Conservation (phyloP, 2,113 vertebrate genomes). For the Neotragus moschatus region DNA sequence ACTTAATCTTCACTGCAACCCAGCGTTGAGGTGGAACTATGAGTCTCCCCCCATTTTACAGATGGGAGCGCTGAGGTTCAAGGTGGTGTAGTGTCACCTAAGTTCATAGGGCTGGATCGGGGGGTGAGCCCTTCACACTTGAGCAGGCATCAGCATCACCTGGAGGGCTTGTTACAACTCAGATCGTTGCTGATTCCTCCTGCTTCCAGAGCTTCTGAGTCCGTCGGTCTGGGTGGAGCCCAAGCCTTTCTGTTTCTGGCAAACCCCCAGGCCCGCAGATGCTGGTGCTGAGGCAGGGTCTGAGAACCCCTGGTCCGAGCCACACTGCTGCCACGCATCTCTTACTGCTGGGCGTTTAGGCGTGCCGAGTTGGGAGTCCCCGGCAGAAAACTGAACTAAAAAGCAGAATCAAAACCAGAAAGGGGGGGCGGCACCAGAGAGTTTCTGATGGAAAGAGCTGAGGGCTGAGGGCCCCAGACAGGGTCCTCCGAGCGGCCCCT, state of each 20-base stretch:
- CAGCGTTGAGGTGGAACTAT: rapidly evolving
- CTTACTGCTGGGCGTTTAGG: neutral
- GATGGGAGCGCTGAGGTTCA: neutral
- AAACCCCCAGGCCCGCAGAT: rapidly evolving
- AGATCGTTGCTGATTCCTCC: no score
- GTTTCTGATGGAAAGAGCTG: neutral
- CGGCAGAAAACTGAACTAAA: neutral
- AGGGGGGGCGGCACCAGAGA: neutral
- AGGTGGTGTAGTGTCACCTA: neutral
- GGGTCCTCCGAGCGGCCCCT: rapidly evolving
- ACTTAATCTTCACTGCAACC: neutral
- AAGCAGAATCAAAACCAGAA: neutral
- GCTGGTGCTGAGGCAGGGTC: rapidly evolving
- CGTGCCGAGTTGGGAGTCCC: no score
- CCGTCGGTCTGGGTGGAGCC: neutral
- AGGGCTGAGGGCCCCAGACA: neutral
- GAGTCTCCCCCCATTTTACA: neutral
- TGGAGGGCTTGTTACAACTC: neutral
- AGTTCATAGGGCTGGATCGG: neutral
- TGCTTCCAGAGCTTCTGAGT: neutral
- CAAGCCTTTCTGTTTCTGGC: neutral
- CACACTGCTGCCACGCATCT: rapidly evolving
- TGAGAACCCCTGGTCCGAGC: neutral
- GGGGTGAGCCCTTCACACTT: no score
- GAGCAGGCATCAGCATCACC: rapidly evolving